A percentile compares a stretch with the other conserved stretches of the same genome.
Conservation (phyloP, 1,140 invertebrate genomes). For the Lanistes nyassanus region DNA sequence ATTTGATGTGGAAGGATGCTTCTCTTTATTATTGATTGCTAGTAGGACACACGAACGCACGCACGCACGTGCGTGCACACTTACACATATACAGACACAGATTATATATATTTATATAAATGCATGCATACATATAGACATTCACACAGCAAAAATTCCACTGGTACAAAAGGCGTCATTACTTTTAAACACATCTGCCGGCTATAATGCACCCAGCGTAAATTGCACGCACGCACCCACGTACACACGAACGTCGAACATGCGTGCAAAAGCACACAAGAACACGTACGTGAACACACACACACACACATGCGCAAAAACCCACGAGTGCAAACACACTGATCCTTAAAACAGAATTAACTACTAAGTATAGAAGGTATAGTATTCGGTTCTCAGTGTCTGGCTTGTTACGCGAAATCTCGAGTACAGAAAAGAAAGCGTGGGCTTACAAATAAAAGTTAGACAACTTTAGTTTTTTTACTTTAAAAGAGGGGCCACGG, state of each 20-base stretch:
- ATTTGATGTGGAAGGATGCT: too few relatives aligned
- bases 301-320: constrained; percentile 5
- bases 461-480: not conserved
- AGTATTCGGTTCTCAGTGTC: not conserved
- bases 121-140: too few relatives aligned
- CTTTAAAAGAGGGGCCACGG: not conserved
- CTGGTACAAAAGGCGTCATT: too few relatives aligned
- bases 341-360: not conserved
- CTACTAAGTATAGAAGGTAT: not conserved
- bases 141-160: too few relatives aligned
- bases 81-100: too few relatives aligned
- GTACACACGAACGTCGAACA: constrained; percentile 7
- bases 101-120: not conserved
- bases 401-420: too few relatives aligned
- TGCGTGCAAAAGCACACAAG: not conserved
- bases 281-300: constrained; percentile 2
- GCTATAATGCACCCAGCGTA: too few relatives aligned
- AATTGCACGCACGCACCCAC: not conserved
- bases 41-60: too few relatives aligned
- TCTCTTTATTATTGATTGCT: too few relatives aligned
- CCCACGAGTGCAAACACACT: constrained; percentile 4
- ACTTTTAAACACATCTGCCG: too few relatives aligned
- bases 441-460: not conserved
- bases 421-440: too few relatives aligned
- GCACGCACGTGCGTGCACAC: too few relatives aligned